Evolutionary conservation across 2,113 vertebrate genomes (phyloP).

Genomic region (Menidia beryllina): DNA sequence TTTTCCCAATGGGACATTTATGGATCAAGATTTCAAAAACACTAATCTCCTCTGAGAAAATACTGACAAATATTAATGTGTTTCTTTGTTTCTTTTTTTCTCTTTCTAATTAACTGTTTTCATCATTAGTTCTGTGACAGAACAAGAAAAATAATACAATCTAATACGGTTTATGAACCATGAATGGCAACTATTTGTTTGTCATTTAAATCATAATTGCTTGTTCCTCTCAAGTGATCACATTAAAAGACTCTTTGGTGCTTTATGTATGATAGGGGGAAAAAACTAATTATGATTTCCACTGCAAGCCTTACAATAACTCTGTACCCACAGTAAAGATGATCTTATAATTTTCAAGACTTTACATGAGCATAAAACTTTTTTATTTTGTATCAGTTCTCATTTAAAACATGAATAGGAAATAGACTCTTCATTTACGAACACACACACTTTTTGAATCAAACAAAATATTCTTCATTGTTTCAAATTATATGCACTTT

Average conservation of each 20-base stretch:
- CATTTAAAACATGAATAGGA: too few species aligned
- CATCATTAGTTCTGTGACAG: slow-evolving; percentile 27
- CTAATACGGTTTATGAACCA: slow-evolving; percentile 52
- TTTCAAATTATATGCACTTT: slow-evolving; percentile 18
- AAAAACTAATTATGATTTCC: neutral
- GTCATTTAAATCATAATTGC: slow-evolving; percentile 39
- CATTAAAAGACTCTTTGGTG: slow-evolving; percentile 18
- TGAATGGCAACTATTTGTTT: slow-evolving; percentile 33
- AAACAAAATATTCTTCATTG: neutral
- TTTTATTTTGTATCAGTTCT: neutral
- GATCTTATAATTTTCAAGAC: neutral
- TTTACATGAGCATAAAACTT: neutral
- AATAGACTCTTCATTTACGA: neutral
- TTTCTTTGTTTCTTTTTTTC: too few species aligned
- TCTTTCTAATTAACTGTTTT: slow-evolving; percentile 20
- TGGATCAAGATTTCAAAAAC: slow-evolving; percentile 14
- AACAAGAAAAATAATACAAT: slow-evolving; percentile 30
- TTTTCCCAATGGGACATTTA: neutral
- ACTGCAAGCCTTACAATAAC: neutral
- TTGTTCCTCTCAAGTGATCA: slow-evolving; percentile 44
- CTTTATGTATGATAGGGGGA: slow-evolving; percentile 18
- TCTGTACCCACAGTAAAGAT: neutral
- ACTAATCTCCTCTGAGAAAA: slow-evolving; percentile 4
- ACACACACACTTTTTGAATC: neutral
- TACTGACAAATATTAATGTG: slow-evolving; percentile 29